A percentile compares a stretch with the other conserved stretches of the same genome.
Conservation (phyloP, 2,113 vertebrate species). For the Syngnathus floridae region DNA sequence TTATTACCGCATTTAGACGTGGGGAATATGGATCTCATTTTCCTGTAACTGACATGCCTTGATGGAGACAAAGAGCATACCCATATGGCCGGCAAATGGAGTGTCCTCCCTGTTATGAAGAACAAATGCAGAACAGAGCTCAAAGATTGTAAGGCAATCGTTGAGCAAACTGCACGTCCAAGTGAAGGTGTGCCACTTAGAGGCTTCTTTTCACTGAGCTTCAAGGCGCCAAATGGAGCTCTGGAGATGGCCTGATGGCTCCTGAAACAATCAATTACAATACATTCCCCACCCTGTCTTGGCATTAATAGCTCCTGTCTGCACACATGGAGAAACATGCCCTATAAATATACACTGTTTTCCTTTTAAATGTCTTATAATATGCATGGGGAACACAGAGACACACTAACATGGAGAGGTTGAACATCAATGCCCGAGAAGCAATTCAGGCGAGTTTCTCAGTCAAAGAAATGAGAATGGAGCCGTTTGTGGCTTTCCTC, state of each 20-base stretch:
- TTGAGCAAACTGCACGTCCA: constrained; percentile 63
- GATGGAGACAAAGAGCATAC: constrained; percentile 37
- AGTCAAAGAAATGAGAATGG: constrained; percentile 66
- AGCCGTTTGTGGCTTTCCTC: constrained; percentile 69
- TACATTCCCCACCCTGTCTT: constrained; percentile 64
- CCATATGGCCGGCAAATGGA: constrained; percentile 40
- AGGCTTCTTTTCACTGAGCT: constrained; percentile 40
- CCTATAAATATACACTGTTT: constrained; percentile 70
- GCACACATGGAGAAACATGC: constrained; percentile 51
- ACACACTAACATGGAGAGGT: constrained; percentile 62
- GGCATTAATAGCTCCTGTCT: constrained; percentile 63
- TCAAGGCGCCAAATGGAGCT: constrained; percentile 58
- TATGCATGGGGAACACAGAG: constrained; percentile 69
- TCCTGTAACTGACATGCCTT: constrained; percentile 43
- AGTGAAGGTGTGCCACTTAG: constrained; percentile 44
- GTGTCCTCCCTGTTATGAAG: constrained; percentile 47
- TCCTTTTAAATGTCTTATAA: constrained; percentile 72
- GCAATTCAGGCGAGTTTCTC: constrained; percentile 61
- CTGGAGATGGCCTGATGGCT: constrained; percentile 60
- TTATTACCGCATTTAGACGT: constrained; percentile 33
- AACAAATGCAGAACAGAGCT: constrained; percentile 53
- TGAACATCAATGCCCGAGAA: constrained; percentile 63
- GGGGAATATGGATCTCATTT: constrained; percentile 49
- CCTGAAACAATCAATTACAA: constrained; percentile 74
- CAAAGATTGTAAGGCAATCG: constrained; percentile 61